Evolutionary conservation across 2,888 invertebrate species (phyloP).

Genomic region (Acheta domesticus): DNA sequence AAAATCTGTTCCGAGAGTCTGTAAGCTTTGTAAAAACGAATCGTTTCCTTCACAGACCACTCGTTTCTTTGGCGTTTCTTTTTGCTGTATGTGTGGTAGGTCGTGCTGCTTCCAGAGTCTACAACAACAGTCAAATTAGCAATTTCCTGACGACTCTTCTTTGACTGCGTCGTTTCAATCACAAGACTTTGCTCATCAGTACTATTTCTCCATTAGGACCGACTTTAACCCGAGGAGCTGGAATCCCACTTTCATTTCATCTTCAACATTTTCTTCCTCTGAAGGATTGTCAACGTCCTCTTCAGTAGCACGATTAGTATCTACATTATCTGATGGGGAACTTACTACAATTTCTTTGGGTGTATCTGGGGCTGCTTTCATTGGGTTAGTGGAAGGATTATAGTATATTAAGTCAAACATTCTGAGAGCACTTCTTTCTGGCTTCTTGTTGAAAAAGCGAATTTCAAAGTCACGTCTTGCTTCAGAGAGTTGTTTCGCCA

Average conservation of each 20-base stretch:
- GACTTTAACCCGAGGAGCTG: conserved; percentile 80
- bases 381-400: conserved; percentile 77
- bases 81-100: conserved; percentile 47
- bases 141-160: conserved; percentile 59
- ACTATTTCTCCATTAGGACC: conserved; percentile 82
- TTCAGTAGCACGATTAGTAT: conserved; percentile 34
- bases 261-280: conserved; percentile 35
- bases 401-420: conserved; percentile 93
- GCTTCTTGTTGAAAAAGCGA: conserved; percentile 39
- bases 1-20: conserved; percentile 89
- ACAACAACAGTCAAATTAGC: conserved; percentile 65
- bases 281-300: conserved; percentile 38
- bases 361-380: conserved; percentile 46
- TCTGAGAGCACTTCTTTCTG: conserved; percentile 68
- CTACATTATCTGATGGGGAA: conserved; percentile 26
- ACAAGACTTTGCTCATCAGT: conserved; percentile 78
- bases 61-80: conserved; percentile 62
- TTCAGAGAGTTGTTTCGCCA: not conserved
- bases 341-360: conserved; percentile 6
- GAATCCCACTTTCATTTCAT: conserved; percentile 51
- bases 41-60: conserved; percentile 71
- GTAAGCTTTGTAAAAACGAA: conserved; percentile 89
- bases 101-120: conserved; percentile 54
- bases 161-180: conserved; percentile 67
- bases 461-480: not conserved